These are phyloP conservation scores for Neomonachus schauinslandi DNA, from an alignment of 2,113 vertebrate genomes.

Conservation along the genomic window DNA sequence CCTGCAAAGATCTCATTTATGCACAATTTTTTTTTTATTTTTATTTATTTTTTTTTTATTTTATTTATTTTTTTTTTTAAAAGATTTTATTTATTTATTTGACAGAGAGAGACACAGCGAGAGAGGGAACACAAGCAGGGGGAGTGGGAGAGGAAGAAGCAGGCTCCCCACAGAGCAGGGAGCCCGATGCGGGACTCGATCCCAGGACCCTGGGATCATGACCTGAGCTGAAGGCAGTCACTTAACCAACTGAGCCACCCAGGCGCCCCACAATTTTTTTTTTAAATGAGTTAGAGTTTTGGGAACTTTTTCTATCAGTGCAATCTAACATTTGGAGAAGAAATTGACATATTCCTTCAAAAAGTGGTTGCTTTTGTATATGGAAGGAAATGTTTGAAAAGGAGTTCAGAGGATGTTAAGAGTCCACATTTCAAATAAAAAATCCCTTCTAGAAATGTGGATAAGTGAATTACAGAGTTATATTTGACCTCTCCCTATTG, in stretches of 20 bases:
- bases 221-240: too few species aligned
- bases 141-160: too few species aligned
- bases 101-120: too few species aligned
- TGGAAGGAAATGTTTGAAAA: not conserved
- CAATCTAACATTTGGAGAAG: not conserved
- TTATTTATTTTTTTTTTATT: too few species aligned
- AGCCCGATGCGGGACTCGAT: too few species aligned
- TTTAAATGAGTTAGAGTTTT: not conserved
- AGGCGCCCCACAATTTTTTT: not conserved
- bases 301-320: not conserved
- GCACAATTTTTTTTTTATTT: not conserved
- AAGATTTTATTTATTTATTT: too few species aligned
- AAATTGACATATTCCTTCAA: not conserved
- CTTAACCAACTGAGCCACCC: too few species aligned
- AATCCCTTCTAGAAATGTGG: not conserved
- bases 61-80: too few species aligned
- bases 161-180: too few species aligned
- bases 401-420: not conserved
- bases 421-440: not conserved
- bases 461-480: not conserved
- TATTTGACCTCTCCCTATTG: not conserved
- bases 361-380: not conserved
- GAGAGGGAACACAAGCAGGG: too few species aligned
- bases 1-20: not conserved
- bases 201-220: too few species aligned